Base-by-base conservation (phyloP, 2,113 vertebrate species). In the Vanacampus margaritifer region DNA sequence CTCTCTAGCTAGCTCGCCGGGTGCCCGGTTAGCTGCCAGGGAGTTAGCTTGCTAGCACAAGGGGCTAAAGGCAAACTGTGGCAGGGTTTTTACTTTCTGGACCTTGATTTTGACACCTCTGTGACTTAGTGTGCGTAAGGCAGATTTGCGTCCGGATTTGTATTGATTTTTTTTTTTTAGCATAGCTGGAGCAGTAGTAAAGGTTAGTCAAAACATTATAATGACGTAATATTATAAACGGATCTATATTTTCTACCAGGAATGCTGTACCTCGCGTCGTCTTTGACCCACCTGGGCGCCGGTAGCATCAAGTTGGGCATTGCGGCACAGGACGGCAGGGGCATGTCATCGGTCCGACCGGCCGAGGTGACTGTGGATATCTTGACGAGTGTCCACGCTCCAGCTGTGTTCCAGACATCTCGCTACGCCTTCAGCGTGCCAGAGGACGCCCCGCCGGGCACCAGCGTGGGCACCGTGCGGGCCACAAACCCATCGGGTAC, bases 351-450 rank as follows among this genome's bases (percentile, higher is more conserved):
- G 5, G 57, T 68, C 66, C 56, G 48, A 37, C 93, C 92, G 9
- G 95, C 96, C 3, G 79, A 90, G 0, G 16, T 98, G 79, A 95
- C 93, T 0, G 37, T 98, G 35, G 88, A 93, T 50, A 69, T 98
- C 76, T 79, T 95, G 51, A 90, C 86, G 63, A 93, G 88, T 0
- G 24, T 80, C 10, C 85, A 80, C 17, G 89, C 89, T 7, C 94
- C 95, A 2, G 91, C 93, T 0, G 56, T 92, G 39, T 98, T 98
- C 89, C 94, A 95, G 82, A 93, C 86, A 64, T 88, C 92, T 0
- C 86, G 85, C 19, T 98, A 98, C 32, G 70, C 69, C 21, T 98
- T 98, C 76, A 87, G 86, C 0, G 81, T 98, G 66, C 75, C 90
- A 0, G 96, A 98, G 89, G 92, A 96, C 32, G 79, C 87, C 0